Percentiles rank a stretch among this genome's conserved stretches.
These are phyloP conservation scores for Tragelaphus scriptus DNA, from an alignment of 2,113 vertebrate species.

Conservation along the genomic window DNA sequence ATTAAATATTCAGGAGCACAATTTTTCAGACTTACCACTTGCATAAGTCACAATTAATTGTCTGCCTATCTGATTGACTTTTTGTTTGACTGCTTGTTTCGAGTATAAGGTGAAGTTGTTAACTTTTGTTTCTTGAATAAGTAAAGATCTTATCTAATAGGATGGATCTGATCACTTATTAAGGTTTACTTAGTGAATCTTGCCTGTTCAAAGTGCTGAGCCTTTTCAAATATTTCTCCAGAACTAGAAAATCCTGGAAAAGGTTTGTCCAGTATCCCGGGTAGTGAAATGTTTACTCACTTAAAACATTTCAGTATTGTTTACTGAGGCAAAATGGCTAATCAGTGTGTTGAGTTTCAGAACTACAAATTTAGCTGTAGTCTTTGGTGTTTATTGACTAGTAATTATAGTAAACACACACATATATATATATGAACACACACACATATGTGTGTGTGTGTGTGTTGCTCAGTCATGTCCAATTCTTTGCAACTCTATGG, in stretches of 20 bases:
- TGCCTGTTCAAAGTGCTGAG: not conserved
- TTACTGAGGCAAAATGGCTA: not conserved
- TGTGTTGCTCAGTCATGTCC: not conserved
- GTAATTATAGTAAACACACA: not conserved
- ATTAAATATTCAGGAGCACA: not conserved
- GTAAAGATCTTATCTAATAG: not conserved
- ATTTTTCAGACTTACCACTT: not conserved
- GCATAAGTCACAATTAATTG: not conserved
- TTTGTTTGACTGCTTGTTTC: not conserved
- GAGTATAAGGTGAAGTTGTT: not conserved
- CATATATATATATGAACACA: not conserved
- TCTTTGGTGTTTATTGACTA: not conserved
- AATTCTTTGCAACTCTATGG: not conserved
- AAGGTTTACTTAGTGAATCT: not conserved
- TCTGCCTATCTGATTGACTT: not conserved
- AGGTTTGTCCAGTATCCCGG: not conserved
- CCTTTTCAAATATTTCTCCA: not conserved
- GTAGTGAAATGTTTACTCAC: not conserved
- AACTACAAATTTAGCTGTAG: not conserved
- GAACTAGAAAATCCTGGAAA: not conserved
- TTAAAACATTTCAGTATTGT: not conserved
- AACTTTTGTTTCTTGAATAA: not conserved
- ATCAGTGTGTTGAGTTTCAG: not conserved
- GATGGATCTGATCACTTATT: not conserved
- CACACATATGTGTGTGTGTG: not conserved